phyloP scores from a whole-genome alignment of 2,888 invertebrate genomes.

The Leptopilina drosophilae region DNA sequence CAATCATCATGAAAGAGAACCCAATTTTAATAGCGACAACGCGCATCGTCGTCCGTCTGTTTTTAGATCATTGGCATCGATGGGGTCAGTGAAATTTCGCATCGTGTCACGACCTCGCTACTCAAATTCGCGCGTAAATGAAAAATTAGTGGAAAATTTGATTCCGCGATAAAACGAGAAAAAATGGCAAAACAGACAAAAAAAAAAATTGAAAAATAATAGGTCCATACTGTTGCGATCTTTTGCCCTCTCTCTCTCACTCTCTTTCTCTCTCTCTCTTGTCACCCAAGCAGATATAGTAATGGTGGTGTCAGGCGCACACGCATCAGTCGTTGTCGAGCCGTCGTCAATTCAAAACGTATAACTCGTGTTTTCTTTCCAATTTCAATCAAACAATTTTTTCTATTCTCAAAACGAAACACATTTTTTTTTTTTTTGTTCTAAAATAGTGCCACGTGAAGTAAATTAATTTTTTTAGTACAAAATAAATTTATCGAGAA shows the following conservation, averaged over 20 bases:
- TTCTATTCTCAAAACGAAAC: neutral
- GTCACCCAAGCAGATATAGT: slow-evolving; percentile 80
- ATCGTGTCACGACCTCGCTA: slow-evolving; percentile 12
- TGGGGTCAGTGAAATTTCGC: slow-evolving; percentile 30
- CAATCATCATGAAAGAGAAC: neutral
- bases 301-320: slow-evolving; percentile 65
- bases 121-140: slow-evolving; percentile 7
- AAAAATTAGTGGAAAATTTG: slow-evolving; percentile 37
- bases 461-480: neutral
- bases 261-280: slow-evolving; percentile 68
- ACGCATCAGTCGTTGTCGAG: slow-evolving; percentile 77
- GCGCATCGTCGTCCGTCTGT: neutral
- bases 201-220: slow-evolving; percentile 39
- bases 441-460: neutral
- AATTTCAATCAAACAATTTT: neutral
- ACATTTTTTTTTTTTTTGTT: neutral
- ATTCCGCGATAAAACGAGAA: neutral
- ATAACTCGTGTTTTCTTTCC: neutral
- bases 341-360: slow-evolving; percentile 74
- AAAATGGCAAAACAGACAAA: too few relatives aligned
- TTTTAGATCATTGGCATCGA: slow-evolving; percentile 12
- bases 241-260: slow-evolving; percentile 28
- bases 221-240: slow-evolving; percentile 44
- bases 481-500: too few relatives aligned
- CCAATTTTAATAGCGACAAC: neutral